phyloP scores from a whole-genome alignment of 64 coral and sea anemone species.

The Porites australiensis region DNA sequence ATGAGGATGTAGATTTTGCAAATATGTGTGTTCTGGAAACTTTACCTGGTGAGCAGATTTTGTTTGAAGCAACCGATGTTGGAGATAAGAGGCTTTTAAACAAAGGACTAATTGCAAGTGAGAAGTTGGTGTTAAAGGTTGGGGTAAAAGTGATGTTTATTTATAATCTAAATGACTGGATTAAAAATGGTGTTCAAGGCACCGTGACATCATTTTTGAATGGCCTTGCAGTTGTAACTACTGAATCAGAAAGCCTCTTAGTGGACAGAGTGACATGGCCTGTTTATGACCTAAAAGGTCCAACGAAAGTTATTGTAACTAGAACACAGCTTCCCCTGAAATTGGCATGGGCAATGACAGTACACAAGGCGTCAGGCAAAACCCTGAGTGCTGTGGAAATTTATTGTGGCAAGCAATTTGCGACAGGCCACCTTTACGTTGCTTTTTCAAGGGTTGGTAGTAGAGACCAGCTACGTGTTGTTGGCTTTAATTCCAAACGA shows the following conservation, averaged over 20 bases:
- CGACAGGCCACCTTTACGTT: conserved; percentile 10
- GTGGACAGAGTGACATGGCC: too few relatives aligned
- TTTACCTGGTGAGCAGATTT: too few relatives aligned
- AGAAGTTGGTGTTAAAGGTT: neutral
- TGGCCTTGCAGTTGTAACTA: too few relatives aligned
- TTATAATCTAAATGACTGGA: too few relatives aligned
- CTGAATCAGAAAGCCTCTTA: too few relatives aligned
- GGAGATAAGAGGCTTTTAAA: conserved; percentile 14
- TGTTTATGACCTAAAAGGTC: too few relatives aligned
- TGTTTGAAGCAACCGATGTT: too few relatives aligned
- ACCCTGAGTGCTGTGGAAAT: conserved; percentile 22
- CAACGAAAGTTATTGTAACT: neutral
- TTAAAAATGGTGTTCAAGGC: too few relatives aligned
- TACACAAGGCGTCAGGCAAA: conserved; percentile 27
- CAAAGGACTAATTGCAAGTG: neutral
- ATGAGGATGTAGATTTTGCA: too few relatives aligned
- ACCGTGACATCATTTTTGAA: too few relatives aligned
- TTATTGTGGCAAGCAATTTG: neutral
- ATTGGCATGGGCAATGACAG: conserved; percentile 19
- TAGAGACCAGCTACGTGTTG: neutral
- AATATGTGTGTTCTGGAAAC: too few relatives aligned
- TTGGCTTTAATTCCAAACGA: neutral
- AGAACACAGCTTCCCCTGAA: conserved; percentile 3
- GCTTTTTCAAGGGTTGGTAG: conserved; percentile 22
- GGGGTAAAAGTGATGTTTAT: too few relatives aligned